Evolutionary conservation across 2,797 vertebrate species (phyloP).

Genomic region (Urosaurus nigricauda): DNA sequence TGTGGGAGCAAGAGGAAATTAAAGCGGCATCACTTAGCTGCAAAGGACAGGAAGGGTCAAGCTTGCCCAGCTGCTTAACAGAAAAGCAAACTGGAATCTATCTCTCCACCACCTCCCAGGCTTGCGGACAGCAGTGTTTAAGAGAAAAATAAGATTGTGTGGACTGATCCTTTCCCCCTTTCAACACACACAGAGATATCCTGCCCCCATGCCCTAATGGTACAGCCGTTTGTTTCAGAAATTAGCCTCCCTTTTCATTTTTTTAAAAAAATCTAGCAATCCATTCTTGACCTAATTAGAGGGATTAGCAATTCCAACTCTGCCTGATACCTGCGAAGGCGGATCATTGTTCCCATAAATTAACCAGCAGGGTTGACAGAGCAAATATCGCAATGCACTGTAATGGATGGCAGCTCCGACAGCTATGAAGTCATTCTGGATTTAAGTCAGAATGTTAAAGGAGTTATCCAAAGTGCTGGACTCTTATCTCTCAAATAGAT

Average conservation of each 20-base stretch:
- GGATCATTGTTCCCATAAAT: neutral
- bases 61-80: conserved; percentile 55
- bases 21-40: conserved; percentile 55
- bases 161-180: neutral
- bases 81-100: conserved; percentile 9
- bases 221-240: conserved; percentile 40
- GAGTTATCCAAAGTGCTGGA: too few species aligned
- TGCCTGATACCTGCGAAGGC: neutral
- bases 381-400: neutral
- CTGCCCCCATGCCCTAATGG: rapidly evolving
- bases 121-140: conserved; percentile 18
- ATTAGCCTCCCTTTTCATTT: conserved; percentile 32
- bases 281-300: conserved; percentile 68
- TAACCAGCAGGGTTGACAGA: neutral
- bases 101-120: neutral
- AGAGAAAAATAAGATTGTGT: conserved; percentile 31
- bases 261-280: conserved; percentile 36
- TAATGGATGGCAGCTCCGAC: too few species aligned
- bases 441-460: too few species aligned
- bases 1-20: conserved; percentile 70
- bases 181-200: neutral
- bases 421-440: too few species aligned
- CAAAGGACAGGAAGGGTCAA: conserved; percentile 45
- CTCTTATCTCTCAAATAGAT: too few species aligned
- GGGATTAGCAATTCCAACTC: conserved; percentile 61